Percentiles rank a stretch among this genome's conserved stretches.
Evolutionary conservation across 2,113 vertebrate species (phyloP).

Genomic region (Ellobius talpinus): DNA sequence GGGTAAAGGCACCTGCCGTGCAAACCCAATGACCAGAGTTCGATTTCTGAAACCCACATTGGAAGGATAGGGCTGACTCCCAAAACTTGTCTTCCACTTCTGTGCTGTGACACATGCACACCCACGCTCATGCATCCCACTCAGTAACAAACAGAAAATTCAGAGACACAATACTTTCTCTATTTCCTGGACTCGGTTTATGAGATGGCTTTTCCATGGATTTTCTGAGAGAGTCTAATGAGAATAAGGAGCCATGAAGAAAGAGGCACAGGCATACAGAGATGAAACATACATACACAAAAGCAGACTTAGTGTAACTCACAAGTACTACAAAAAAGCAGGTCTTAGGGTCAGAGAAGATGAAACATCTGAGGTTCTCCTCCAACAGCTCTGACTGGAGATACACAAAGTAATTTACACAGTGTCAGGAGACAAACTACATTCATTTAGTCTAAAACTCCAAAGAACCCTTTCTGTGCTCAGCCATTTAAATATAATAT

Average conservation of each 20-base stretch:
- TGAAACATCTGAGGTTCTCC: not conserved
- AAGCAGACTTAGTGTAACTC: not conserved
- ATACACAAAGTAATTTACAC: constrained; percentile 22
- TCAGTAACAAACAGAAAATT: not conserved
- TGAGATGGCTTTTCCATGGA: not conserved
- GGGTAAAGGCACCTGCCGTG: not conserved
- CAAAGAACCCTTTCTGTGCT: not conserved
- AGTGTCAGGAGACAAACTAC: not conserved
- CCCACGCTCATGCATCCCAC: not conserved
- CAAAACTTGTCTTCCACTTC: not conserved
- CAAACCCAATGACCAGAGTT: not conserved
- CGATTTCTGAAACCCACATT: not conserved
- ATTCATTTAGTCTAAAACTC: not conserved
- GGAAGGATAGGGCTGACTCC: not conserved
- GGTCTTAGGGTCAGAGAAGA: not conserved
- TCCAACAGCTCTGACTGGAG: not conserved
- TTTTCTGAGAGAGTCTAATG: not conserved
- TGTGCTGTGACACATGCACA: not conserved
- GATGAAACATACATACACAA: not conserved
- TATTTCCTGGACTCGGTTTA: not conserved
- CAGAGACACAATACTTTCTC: not conserved
- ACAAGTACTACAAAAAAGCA: not conserved
- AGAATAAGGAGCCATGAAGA: not conserved
- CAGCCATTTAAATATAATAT: not conserved
- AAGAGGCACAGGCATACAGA: not conserved